Conservation (phyloP, 2,797 vertebrate species). For the Mormyrops attenuatus region DNA sequence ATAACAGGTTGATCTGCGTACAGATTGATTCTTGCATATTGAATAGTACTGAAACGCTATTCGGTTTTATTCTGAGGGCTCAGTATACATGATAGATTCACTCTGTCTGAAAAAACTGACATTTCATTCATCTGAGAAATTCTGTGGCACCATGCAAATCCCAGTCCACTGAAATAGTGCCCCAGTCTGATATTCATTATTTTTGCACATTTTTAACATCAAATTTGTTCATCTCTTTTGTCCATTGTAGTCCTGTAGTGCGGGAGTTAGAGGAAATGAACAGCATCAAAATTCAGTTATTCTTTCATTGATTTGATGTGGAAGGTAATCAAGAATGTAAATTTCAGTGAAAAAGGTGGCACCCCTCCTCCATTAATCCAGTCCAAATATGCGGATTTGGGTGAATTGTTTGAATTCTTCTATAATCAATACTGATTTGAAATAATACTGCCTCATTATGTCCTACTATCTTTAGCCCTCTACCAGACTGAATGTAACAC, state of each 20-base stretch:
- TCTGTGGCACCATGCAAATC: slow-evolving; percentile 33
- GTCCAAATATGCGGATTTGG: background rate
- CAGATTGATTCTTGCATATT: background rate
- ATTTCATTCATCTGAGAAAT: slow-evolving; percentile 38
- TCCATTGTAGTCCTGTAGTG: background rate
- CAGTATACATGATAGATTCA: background rate
- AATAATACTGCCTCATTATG: background rate
- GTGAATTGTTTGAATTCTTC: background rate
- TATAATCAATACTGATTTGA: background rate
- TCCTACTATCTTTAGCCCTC: background rate
- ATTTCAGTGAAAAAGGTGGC: background rate
- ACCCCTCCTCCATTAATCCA: background rate
- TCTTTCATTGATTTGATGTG: background rate
- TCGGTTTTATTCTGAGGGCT: slow-evolving; percentile 28
- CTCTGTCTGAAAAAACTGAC: slow-evolving; percentile 20
- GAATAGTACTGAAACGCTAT: slow-evolving; percentile 31
- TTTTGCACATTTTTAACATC: slow-evolving; percentile 7
- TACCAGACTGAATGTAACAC: background rate
- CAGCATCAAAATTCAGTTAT: background rate
- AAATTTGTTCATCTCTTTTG: background rate
- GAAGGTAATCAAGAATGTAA: background rate
- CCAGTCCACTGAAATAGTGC: background rate
- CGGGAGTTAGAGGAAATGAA: background rate
- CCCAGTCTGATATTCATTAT: background rate
- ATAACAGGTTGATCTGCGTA: background rate